Base-by-base conservation (phyloP, 2,113 vertebrate genomes). In the Hemibagrus wyckioides region DNA sequence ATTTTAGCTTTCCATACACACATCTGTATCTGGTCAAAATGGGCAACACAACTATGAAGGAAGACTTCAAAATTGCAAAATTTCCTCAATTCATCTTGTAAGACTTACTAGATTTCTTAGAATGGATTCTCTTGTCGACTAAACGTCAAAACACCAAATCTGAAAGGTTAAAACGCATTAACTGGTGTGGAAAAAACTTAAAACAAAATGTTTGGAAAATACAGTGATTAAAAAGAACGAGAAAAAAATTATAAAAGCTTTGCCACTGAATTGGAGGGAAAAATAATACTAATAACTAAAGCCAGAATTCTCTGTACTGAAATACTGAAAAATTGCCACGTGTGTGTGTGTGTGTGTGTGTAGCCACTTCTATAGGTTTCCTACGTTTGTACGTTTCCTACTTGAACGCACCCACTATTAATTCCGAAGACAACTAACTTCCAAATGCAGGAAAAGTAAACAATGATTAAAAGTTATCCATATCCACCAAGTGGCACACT, bases 401-500 rank as follows among this genome's bases (percentile, higher is more conserved):
- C 54, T n/a, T 80, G 36, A 33, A 54, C 39, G 52, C 25, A 36
- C 13, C 14, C 21, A n/a, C 28, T 61, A 75, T 52, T 80, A 56
- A 69, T 44, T 84, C 28, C 63, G 59, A 59, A 80, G 75, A 57
- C 50, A 19, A 85, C 67, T 23, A 69, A 21, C 75, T 80, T 80
- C 59, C 44, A 65, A 67, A 79, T 19, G 48, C 36, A 44, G 39
- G 36, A 80, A n/a, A 36, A 82, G 54, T 50, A 85, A 41, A 82
- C 67, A 71, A 48, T 88, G 76, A 85, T 71, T 69, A 82, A 81
- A 87, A 87, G 71, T 77, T 83, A 25, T n/a, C n/a, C 80, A 84
- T 7, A 71, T 54, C 48, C 82, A 56, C 48, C 30, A 54, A 71
- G 82, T 56, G 39, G 39, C 71, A 76, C 71, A 28, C 39, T 10